Base-by-base conservation (phyloP, 2,888 invertebrate genomes). In the Drosophila mimica region DNA sequence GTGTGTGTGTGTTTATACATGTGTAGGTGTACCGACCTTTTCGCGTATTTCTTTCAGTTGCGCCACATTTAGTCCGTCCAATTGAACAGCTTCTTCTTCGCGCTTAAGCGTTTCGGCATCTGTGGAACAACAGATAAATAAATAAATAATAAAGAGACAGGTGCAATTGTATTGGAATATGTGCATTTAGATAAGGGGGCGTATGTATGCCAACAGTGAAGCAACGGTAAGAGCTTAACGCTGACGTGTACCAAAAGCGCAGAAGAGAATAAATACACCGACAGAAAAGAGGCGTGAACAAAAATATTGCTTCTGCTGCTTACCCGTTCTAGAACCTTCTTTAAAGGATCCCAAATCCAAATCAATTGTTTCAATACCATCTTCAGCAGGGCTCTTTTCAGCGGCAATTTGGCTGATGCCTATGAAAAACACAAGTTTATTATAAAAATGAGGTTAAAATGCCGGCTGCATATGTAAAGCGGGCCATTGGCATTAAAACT, bases 21-120 rank as follows among this genome's bases (percentile, higher is more conserved):
- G 8, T 7, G 13, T 30, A 11, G 51, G 9, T 7, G 15, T 28
- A 79, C 82, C 38, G 74, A 93, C 93, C 91, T 96, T 96, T 54
- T 98, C 98, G 72, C 97, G 94, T 52, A 99, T 93, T 94, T 99
- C 98, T 87, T 97, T 97, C 92, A 98, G 94, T 94, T 99, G 98
- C 25, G 98, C 97, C 25, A 98, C 98, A 94, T 97, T 99, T 70
- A 99, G 94, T 4, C 97, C 98, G 94, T 99, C 99, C 63, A 99
- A 94, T 91, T 98, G 97, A 84, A 99, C 99, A 0, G 99, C 98
- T 94, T 99, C 99, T 93, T 98, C 99, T 94, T 99, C 99, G 82
- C 99, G 96, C 91, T 96, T 94, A 48, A 98, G 95, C 7, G 96
- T 96, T 93, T 99, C 98, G 93, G 98, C 97, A 94, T 99, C 99